phyloP scores from a whole-genome alignment of 2,113 vertebrate species.

The Toxotes jaculatrix region DNA sequence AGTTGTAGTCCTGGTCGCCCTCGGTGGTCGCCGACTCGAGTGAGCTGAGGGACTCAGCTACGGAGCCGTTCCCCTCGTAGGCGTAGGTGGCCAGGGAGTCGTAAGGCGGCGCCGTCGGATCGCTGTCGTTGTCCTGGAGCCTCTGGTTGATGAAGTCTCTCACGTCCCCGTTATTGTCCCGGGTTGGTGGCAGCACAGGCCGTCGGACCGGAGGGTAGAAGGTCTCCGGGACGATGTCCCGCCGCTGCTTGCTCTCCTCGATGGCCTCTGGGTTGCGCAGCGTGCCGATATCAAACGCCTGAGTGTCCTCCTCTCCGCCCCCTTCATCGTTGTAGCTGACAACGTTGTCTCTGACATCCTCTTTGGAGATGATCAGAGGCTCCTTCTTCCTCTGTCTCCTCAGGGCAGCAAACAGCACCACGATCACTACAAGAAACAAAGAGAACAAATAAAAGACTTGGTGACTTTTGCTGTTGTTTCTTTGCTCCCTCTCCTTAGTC shows the following conservation, averaged over 20 bases:
- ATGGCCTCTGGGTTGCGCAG: constrained; percentile 95
- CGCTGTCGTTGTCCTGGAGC: constrained; percentile 93
- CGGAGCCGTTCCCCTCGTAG: constrained; percentile 94
- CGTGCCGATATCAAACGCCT: constrained; percentile 96
- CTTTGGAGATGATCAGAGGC: constrained; percentile 97
- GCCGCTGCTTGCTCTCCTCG: constrained; percentile 91
- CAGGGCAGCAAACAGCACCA: constrained; percentile 94
- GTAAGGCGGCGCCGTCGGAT: constrained; percentile 94
- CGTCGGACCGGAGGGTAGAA: constrained; percentile 88
- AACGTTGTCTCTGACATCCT: constrained; percentile 97
- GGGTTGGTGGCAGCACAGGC: constrained; percentile 80
- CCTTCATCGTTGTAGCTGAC: constrained; percentile 98
- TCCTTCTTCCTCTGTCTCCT: constrained; percentile 94
- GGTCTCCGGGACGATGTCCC: constrained; percentile 93
- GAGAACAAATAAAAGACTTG: constrained; percentile 43
- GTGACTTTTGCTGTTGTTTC: constrained; percentile 55
- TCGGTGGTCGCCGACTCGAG: constrained; percentile 92
- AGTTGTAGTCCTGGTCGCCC: constrained; percentile 96
- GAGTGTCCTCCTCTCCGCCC: constrained; percentile 97
- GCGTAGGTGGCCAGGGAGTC: constrained; percentile 97
- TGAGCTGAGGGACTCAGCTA: constrained; percentile 94
- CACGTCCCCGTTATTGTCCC: constrained; percentile 93
- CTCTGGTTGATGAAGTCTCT: constrained; percentile 97
- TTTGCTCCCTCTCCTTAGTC: constrained; percentile 42
- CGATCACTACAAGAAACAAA: constrained; percentile 86